Base-by-base conservation (phyloP, 1,140 invertebrate genomes). In the Argopecten irradians region DNA sequence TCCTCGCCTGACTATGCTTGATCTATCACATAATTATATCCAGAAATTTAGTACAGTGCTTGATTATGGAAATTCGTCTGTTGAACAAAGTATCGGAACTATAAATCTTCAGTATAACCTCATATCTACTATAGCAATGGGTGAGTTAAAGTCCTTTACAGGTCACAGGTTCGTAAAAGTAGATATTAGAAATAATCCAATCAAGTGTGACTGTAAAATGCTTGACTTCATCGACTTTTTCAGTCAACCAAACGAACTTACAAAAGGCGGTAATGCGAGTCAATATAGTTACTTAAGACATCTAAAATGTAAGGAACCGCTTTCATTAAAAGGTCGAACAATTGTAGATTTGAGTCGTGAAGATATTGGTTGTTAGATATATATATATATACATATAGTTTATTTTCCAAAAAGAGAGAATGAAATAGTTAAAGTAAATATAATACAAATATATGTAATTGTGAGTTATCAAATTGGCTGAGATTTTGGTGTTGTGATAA, bases 191-290 rank as follows among this genome's bases (percentile, higher is more conserved):
- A 39, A n/a, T 43, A 92, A 91, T 34, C 91, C 91, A 19, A 91
- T 89, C 39, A 41, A 55, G 0, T 92, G 91, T 86, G 91, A 92
- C 84, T 92, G 91, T 35, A 32, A 86, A 1, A 86, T 91, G 83
- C 14, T 82, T 33, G 87, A 41, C 0, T 90, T 92, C 83, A 36
- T 89, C 28, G 16, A 89, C n/a, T 92, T 89, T 85, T 34, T 89
- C 28, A n/a, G 55, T 34, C 19, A 43, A 2, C 22, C 55, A 28
- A 71, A 71, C n/a, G n/a, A 71, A 28, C 22, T 71, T n/a, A 71
- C 28, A 11, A 2, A 71, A 36, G 22, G 86, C 22, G 32, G 34
- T 43, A 39, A 39, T 32, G 32, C 82, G 33, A 22, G 84, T 55
- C 22, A 89, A 82, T 83, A 39, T 82, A 13, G 88, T 19, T 84